Evolutionary conservation across 2,797 vertebrate genomes (phyloP).

Genomic region (Sphenodon punctatus): DNA sequence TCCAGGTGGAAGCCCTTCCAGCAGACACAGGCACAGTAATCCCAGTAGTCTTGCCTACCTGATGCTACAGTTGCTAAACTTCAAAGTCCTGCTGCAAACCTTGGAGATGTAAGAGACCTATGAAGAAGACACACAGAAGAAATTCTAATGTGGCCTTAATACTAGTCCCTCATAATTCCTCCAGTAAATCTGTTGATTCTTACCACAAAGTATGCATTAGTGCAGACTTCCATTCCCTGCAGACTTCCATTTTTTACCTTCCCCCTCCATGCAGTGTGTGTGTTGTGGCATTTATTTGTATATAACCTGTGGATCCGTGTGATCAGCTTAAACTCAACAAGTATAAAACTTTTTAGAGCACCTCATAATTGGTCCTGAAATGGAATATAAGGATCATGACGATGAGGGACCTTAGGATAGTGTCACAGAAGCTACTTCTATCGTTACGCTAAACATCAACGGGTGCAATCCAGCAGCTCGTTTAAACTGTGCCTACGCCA

Average conservation of each 20-base stretch:
- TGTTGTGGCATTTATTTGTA: conserved; percentile 15
- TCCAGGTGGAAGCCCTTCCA: too few relatives aligned
- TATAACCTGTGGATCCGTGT: conserved; percentile 37
- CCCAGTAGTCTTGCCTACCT: too few relatives aligned
- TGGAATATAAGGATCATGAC: background rate
- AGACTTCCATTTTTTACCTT: background rate
- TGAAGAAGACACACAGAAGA: background rate
- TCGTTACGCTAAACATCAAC: conserved; percentile 5
- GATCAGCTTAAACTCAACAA: conserved; percentile 36
- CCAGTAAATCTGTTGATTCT: background rate
- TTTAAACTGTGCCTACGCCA: too few relatives aligned
- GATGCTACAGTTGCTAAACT: too few relatives aligned
- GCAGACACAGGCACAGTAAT: too few relatives aligned
- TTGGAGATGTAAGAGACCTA: background rate
- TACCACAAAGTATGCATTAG: background rate
- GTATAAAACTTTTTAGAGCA: background rate
- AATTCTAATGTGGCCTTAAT: background rate
- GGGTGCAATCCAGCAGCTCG: background rate
- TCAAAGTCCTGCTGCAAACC: background rate
- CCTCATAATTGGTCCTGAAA: conserved; percentile 6
- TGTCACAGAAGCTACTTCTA: background rate
- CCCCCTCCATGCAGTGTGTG: background rate
- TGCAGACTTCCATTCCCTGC: conserved; percentile 1
- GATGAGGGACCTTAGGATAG: background rate
- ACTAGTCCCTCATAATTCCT: background rate